phyloP scores from a whole-genome alignment of 92 coral and sea anemone genomes.

The Parazoanthus swiftii region DNA sequence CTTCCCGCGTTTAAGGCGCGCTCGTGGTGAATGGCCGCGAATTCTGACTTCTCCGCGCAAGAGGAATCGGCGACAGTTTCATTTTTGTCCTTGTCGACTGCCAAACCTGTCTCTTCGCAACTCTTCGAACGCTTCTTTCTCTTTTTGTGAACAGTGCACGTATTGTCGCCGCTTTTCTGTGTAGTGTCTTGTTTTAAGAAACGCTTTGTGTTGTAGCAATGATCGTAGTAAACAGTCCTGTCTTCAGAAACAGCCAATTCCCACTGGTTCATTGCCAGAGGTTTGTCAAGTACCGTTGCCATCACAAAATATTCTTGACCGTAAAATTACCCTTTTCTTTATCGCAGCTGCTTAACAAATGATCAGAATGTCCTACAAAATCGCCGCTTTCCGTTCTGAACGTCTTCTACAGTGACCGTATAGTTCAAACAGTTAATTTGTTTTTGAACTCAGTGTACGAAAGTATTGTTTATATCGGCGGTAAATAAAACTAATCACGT shows the following conservation, averaged over 20 bases:
- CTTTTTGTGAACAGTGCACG: conserved; percentile 54
- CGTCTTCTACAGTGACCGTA: not conserved
- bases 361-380: not conserved
- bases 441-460: conserved; percentile 31
- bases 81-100: conserved; percentile 34
- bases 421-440: conserved; percentile 13
- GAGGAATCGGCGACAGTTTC: conserved; percentile 32
- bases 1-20: conserved; percentile 87
- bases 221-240: conserved; percentile 29
- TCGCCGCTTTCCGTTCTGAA: not conserved
- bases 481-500: conserved; percentile 37
- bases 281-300: conserved; percentile 51
- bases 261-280: conserved; percentile 33
- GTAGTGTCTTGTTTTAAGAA: conserved; percentile 1
- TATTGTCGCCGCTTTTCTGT: conserved; percentile 50
- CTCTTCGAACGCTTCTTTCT: conserved; percentile 38
- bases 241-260: conserved; percentile 27
- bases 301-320: not conserved
- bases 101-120: conserved; percentile 40
- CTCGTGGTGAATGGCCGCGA: conserved; percentile 82
- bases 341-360: not conserved
- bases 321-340: not conserved
- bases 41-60: conserved; percentile 64
- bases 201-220: conserved; percentile 21
- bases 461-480: conserved; percentile 28